Evolutionary conservation across 2,113 vertebrate genomes (phyloP).

Genomic region (Myotis brandtii): DNA sequence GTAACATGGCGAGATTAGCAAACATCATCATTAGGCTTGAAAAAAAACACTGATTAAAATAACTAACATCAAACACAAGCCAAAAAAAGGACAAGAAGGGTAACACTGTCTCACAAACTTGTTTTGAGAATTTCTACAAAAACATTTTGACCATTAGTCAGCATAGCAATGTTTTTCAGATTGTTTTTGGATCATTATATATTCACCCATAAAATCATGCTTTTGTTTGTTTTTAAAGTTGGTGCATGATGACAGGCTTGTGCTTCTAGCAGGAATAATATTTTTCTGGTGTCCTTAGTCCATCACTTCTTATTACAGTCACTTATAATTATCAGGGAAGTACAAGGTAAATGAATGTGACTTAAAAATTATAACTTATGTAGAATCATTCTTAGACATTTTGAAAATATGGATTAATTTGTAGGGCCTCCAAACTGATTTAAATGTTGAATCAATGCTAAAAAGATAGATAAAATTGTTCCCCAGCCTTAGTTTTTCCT

Average conservation of each 20-base stretch:
- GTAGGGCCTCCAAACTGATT: not conserved
- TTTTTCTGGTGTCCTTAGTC: not conserved
- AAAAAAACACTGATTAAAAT: constrained; percentile 69
- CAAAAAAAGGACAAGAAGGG: constrained; percentile 50
- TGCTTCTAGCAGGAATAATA: not conserved
- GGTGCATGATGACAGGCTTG: not conserved
- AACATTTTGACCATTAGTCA: constrained; percentile 57
- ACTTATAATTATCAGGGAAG: constrained; percentile 52
- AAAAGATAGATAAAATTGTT: not conserved
- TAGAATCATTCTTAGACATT: not conserved
- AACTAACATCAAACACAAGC: constrained; percentile 31
- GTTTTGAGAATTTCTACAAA: constrained; percentile 58
- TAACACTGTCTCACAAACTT: constrained; percentile 72
- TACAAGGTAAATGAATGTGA: not conserved
- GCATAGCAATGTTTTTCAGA: constrained; percentile 11
- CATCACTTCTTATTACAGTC: not conserved
- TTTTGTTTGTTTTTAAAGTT: constrained; percentile 46
- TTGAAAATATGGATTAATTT: constrained; percentile 11
- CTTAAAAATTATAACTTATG: not conserved
- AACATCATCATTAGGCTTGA: constrained; percentile 64
- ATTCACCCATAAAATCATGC: constrained; percentile 37
- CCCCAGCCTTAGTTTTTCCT: too few relatives aligned
- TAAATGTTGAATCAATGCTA: not conserved
- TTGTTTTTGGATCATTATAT: constrained; percentile 46
- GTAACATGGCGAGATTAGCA: constrained; percentile 29